Evolutionary conservation across 2,888 invertebrate species (phyloP), one percentile per base, ranked within the genome.

Genomic region (Mimumesa dahlbomi): DNA sequence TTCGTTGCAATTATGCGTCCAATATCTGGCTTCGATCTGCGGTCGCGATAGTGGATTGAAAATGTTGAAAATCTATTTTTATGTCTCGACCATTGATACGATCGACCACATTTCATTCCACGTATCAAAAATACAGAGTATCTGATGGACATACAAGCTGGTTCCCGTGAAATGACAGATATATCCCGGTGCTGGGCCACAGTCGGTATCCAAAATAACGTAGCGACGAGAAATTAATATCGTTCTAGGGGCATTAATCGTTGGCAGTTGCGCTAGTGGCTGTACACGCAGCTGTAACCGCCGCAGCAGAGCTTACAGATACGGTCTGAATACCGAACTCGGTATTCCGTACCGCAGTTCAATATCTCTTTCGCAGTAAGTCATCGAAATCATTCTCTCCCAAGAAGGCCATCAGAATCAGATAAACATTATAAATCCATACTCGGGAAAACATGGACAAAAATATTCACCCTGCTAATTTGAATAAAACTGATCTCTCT

Each of bases 241-340:
- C 77, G 61, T 82, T 75, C 79, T 22, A 54, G 83, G 79, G 78
- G 79, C 77, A 81, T 84, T 80, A 82, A 77, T 77, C 73, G 77
- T 58, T 58, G 58, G 58, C 57, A 59, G 42, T 42, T 58, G 66
- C 43, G 45, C 21, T 57, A 22, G 34, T 49, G n/a, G n/a, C n/a
- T 42, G 62, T 58, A 36, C 14, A 45, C 42, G 36, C 45, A 21
- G 2, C 50, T 63, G 58, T 50, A 48, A 21, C 38, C 40, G 3
- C 21, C 13, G 25, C 5, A 4, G 14, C 21, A 18, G 22, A 31
- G 25, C 42, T 38, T 36, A 9, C 14, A 19, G n/a, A 21, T 21
- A 49, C 19, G 16, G 13, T 5, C 4, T n/a, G n/a, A 13, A 6
- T 9, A n/a, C 19, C 34, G 1, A 13, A 48, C n/a, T 48, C 13